Evolutionary conservation across 2,888 invertebrate species (phyloP).

Genomic region (Drosophila formosana): DNA sequence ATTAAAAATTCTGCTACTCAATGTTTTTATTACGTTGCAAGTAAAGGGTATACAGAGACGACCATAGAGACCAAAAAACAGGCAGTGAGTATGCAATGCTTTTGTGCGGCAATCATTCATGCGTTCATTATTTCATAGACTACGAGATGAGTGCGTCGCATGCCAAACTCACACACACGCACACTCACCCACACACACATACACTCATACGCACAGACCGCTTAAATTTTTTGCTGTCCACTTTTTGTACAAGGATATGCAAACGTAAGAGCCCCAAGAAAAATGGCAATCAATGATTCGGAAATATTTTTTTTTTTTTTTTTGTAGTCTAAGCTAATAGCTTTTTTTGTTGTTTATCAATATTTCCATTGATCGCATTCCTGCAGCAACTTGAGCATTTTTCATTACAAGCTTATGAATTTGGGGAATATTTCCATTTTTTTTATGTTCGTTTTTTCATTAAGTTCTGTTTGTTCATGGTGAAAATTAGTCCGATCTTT

Average conservation of each 20-base stretch:
- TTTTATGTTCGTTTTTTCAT: not conserved
- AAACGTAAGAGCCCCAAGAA: slow-evolving; percentile 58
- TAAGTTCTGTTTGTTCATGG: no score
- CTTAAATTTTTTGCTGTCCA: slow-evolving; percentile 53
- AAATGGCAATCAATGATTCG: slow-evolving; percentile 85
- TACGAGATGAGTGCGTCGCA: slow-evolving; percentile 59
- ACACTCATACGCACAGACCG: slow-evolving; percentile 13
- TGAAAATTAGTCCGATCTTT: not conserved
- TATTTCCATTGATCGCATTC: slow-evolving; percentile 17
- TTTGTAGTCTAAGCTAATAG: slow-evolving; percentile 54
- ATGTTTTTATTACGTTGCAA: not conserved
- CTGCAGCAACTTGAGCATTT: slow-evolving; percentile 38
- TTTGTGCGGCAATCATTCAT: slow-evolving; percentile 77
- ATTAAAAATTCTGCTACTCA: not conserved
- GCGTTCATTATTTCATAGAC: slow-evolving; percentile 83
- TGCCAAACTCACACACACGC: slow-evolving; percentile 43
- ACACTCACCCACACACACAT: slow-evolving; percentile 30
- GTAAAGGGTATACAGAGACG: slow-evolving; percentile 6
- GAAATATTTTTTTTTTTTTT: slow-evolving; percentile 82
- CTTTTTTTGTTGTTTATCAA: slow-evolving; percentile 34
- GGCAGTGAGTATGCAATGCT: slow-evolving; percentile 71
- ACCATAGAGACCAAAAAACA: slow-evolving; percentile 40
- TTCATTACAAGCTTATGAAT: slow-evolving; percentile 50
- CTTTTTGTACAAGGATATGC: slow-evolving; percentile 53
- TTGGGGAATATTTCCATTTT: slow-evolving; percentile 50